Base-by-base conservation (phyloP, 2,113 vertebrate genomes). In the Clarias magur region DNA sequence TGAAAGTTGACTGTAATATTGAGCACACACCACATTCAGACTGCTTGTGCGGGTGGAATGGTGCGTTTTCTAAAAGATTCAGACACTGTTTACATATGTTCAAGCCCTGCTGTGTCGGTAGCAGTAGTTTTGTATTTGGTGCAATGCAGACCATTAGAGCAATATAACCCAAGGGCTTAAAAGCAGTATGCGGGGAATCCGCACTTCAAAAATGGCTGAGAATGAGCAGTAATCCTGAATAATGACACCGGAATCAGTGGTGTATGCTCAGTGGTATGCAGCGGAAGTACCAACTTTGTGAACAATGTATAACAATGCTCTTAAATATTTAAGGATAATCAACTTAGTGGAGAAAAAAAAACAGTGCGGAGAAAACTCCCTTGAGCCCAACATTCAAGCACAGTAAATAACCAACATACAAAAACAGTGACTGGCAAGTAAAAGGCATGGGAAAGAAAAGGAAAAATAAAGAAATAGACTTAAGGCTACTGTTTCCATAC, bases 11-110 rank as follows among this genome's bases (percentile, higher is more conserved):
- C 23, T 9, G 30, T 21, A 27, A 12, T 70, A 59, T 23, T 54
- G 57, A 67, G 42, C 25, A 34, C 96, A 95, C 91, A 99, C 98
- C 93, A 97, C 98, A 0, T 99, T 99, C 63, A 97, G 96, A 93
- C 96, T 96, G 82, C 97, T 97, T 85, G 99, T 99, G 73, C 97
- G 96, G 92, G 98, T 99, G 91, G 99, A 99, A 94, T 99, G 97
- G 90, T 99, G 98, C 2, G 1, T 30, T 67, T 67, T 67, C n/a
- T 12, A 27, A 70, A 65, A 70, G 67, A 70, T 70, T 70, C 13
- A 70, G 67, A 70, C 67, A 70, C 17, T 34, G 67, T 34, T 8
- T 70, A 2, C 27, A 70, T 16, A 30, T 7, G 4, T 48, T 7
- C 0, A 48, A 8, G 48, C 48, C 6, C 48, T 48, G 42, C 42